Conservation (phyloP, 2,888 invertebrate species). For the Acanthoscelides obtectus region DNA sequence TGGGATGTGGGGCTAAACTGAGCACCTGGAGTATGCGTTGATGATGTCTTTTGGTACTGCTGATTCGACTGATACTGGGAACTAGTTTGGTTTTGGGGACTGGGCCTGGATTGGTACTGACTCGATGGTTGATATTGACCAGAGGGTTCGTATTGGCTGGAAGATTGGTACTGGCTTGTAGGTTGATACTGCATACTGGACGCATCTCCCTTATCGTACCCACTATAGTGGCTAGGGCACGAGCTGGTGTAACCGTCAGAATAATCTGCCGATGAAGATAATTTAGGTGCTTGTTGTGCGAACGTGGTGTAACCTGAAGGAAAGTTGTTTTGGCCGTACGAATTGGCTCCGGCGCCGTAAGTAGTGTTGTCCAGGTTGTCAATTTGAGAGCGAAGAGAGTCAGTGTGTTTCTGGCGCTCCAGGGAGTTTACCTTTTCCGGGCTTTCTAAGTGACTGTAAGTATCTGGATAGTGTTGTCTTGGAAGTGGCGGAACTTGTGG, state of each 20-base stretch:
- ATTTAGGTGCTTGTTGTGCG: slow-evolving; percentile 30
- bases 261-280: slow-evolving; percentile 11
- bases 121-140: background rate
- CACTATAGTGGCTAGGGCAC: slow-evolving; percentile 3
- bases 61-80: background rate
- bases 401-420: slow-evolving; percentile 38
- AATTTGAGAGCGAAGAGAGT: slow-evolving; percentile 37
- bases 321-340: slow-evolving; percentile 34
- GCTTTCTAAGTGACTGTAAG: slow-evolving; percentile 44
- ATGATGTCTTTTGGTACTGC: background rate
- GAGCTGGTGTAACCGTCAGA: slow-evolving; percentile 13
- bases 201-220: slow-evolving; percentile 11
- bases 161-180: background rate
- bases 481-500: slow-evolving; percentile 10
- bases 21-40: background rate
- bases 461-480: slow-evolving; percentile 35
- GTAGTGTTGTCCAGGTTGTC: slow-evolving; percentile 39
- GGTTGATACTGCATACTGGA: slow-evolving; percentile 8
- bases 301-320: slow-evolving; percentile 29
- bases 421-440: slow-evolving; percentile 46
- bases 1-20: background rate
- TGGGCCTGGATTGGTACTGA: slow-evolving; percentile 7
- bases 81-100: background rate
- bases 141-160: background rate
- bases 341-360: slow-evolving; percentile 35